Conservation (phyloP, 2,888 invertebrate species). For the Invenusta paracnida region DNA sequence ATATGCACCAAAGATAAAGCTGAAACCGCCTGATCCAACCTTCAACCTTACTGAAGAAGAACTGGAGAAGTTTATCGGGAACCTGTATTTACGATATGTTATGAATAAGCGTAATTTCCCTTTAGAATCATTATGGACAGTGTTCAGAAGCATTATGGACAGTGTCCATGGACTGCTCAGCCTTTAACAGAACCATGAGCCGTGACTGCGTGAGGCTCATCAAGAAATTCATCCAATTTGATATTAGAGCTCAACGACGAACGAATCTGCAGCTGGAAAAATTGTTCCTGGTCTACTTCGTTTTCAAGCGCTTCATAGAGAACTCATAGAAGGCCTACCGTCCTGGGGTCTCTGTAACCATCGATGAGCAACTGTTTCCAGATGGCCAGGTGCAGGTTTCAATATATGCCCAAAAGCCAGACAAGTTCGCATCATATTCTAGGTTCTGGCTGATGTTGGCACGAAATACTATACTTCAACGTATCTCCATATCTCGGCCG, state of each 20-base stretch:
- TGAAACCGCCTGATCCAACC: conserved; percentile 23
- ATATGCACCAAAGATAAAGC: neutral
- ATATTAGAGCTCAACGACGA: conserved; percentile 10
- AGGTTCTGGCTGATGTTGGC: neutral
- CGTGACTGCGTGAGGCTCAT: neutral
- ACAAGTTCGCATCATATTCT: neutral
- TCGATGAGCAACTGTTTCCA: conserved; percentile 1
- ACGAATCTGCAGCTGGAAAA: conserved; percentile 20
- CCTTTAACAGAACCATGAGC: conserved; percentile 15
- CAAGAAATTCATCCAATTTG: neutral
- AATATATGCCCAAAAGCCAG: conserved; percentile 30
- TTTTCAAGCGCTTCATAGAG: conserved; percentile 21
- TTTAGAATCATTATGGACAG: conserved; percentile 20
- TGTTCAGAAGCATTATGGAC: conserved; percentile 20
- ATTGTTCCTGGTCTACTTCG: neutral
- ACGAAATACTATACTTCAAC: conserved; percentile 28
- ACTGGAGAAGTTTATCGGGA: conserved; percentile 19
- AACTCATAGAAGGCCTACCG: conserved; percentile 24
- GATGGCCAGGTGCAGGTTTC: too few species aligned
- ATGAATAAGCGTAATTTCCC: conserved; percentile 15
- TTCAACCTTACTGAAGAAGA: conserved; percentile 24
- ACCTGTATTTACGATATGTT: neutral
- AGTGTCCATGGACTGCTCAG: conserved; percentile 5
- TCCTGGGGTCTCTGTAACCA: conserved; percentile 21
- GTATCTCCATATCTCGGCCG: conserved; percentile 18